Base-by-base conservation (phyloP, 2,113 vertebrate genomes). In the Toxotes chatareus region DNA sequence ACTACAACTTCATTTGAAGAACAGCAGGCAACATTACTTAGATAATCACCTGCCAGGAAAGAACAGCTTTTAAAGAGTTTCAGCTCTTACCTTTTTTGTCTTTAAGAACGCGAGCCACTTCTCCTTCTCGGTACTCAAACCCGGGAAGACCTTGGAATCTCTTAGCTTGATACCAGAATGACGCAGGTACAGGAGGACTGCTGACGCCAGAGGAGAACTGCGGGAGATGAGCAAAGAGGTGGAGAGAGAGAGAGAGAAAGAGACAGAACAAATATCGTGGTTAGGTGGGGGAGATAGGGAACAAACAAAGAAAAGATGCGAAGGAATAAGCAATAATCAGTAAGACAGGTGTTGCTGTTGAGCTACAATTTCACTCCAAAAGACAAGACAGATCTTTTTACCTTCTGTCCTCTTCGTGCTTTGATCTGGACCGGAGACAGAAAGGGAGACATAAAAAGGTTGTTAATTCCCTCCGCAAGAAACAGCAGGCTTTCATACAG, bases 71-170 rank as follows among this genome's bases (percentile, higher is more conserved):
- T 53, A 4, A n/a, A 32, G 17, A 72, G 5, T 3, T 23, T 7
- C 27, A 6, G 1, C 14, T 0, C 40, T 53, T 76, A 98, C 97
- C 97, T 98, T 99, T 73, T 97, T 99, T n/a, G 95, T 69, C 89
- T 98, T 99, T 40, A 99, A 94, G 93, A 98, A 98, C 0, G 96
- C 92, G 0, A 97, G 93, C 98, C 98, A 98, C 92, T 99, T 99
- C 87, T 99, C 98, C 89, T 95, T 97, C 92, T 99, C 98, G 0
- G 95, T 71, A 88, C 68, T 92, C 94, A 97, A 88, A 88, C 97
- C 40, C 10, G 87, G 94, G 72, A 94, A 92, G 1, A 92, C 91
- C 0, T 96, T 96, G 0, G 95, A 91, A 64, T 99, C 97, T 69
- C 96, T 92, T 0, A 95, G 92, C 62, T 96, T 97, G 88, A 99